Evolutionary conservation across 1,140 invertebrate genomes (phyloP).

Genomic region (Drosophila tropicalis): DNA sequence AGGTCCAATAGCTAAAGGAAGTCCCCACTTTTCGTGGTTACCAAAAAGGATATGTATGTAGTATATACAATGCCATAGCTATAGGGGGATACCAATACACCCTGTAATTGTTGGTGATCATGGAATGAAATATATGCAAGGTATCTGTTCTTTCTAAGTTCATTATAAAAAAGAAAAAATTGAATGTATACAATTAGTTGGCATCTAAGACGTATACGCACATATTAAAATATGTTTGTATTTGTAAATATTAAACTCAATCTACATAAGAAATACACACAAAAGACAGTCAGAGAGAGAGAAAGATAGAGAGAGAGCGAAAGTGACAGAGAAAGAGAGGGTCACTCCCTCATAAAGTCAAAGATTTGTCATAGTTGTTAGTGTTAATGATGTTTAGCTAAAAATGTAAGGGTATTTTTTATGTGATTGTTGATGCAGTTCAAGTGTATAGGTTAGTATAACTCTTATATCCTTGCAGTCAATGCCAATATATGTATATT

Average conservation of each 20-base stretch:
- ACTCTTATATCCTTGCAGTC: slow-evolving; percentile 19
- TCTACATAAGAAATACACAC: too few species aligned
- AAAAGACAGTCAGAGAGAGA: slow-evolving; percentile 13
- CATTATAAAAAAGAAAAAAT: background rate
- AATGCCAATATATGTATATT: too few species aligned
- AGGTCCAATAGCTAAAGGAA: background rate
- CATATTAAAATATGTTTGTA: slow-evolving; percentile 9
- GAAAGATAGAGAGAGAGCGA: slow-evolving; percentile 23
- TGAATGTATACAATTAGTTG: background rate
- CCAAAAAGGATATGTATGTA: background rate
- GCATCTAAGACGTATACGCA: slow-evolving; percentile 4
- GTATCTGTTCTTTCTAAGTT: background rate
- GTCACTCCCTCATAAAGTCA: background rate
- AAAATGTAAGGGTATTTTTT: slow-evolving; percentile 16
- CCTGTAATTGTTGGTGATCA: too few species aligned
- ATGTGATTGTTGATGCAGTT: slow-evolving; percentile 4
- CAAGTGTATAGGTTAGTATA: slow-evolving; percentile 10
- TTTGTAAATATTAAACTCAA: background rate
- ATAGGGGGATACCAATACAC: background rate
- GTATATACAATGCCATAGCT: slow-evolving; percentile 1
- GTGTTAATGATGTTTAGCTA: slow-evolving; percentile 40
- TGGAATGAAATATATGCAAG: background rate
- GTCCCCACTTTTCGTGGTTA: background rate
- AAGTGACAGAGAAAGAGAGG: background rate
- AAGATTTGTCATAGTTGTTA: too few species aligned